These are phyloP conservation scores for Dromococcyx pavoninus DNA, from an alignment of 2,797 vertebrate genomes.

Conservation along the genomic window DNA sequence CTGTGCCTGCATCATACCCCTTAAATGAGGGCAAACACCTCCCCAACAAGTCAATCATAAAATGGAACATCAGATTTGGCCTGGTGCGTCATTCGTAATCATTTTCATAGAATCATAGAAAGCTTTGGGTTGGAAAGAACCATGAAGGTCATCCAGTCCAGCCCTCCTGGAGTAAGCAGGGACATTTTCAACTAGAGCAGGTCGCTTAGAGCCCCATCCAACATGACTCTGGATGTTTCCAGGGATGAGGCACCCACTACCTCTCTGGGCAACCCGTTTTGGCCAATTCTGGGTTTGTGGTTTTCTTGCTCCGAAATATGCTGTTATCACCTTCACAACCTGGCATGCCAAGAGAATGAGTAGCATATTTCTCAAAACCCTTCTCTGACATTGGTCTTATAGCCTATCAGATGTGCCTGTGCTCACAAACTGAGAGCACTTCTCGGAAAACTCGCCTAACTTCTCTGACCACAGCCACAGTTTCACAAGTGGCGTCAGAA, in stretches of 20 bases:
- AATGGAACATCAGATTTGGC: neutral
- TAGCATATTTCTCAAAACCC: neutral
- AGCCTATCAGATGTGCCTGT: neutral
- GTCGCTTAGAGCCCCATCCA: too few species aligned
- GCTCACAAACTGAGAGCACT: neutral
- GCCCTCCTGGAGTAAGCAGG: too few species aligned
- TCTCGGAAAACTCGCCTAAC: neutral
- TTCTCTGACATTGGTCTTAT: neutral
- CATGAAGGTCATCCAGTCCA: too few species aligned
- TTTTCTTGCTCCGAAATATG: neutral
- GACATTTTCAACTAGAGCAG: too few species aligned
- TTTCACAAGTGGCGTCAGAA: neutral
- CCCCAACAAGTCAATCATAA: neutral
- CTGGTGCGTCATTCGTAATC: neutral
- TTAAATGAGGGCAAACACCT: neutral
- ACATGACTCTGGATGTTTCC: too few species aligned
- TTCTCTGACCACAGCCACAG: neutral
- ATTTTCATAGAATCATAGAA: neutral
- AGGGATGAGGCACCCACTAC: too few species aligned
- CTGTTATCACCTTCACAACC: neutral
- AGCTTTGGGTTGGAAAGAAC: too few species aligned
- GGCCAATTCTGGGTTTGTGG: neutral
- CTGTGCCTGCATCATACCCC: rapidly evolving
- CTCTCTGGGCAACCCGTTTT: neutral
- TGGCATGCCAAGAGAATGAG: neutral